phyloP scores from a whole-genome alignment of 2,888 invertebrate species.

The Chrysolina haemoptera region DNA sequence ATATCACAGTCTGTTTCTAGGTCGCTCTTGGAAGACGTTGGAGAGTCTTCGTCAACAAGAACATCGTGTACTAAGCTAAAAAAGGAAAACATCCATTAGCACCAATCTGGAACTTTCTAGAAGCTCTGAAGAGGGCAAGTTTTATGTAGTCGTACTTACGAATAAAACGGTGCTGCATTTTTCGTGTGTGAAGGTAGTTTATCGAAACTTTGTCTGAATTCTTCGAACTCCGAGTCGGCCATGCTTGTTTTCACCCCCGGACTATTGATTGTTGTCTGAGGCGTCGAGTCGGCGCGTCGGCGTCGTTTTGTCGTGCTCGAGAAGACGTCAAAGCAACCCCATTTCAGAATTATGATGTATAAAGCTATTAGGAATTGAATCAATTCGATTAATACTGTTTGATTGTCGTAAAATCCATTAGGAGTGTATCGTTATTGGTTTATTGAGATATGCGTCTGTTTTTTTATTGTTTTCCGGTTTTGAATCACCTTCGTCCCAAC shows the following conservation, averaged over 20 bases:
- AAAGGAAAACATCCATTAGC: conserved; percentile 35
- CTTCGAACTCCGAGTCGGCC: conserved; percentile 95
- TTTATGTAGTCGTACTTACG: conserved; percentile 79
- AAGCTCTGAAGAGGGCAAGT: neutral
- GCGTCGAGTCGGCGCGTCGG: conserved; percentile 38
- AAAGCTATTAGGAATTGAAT: conserved; percentile 13
- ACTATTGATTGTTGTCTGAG: conserved; percentile 54
- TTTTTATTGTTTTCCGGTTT: neutral
- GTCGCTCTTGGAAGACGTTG: conserved; percentile 84
- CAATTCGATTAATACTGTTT: conserved; percentile 14
- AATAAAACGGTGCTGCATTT: conserved; percentile 88
- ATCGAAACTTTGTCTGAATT: conserved; percentile 90
- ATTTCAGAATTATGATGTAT: conserved; percentile 26
- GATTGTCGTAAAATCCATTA: conserved; percentile 27
- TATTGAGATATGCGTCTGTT: neutral
- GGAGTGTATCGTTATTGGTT: neutral
- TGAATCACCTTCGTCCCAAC: neutral
- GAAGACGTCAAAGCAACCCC: conserved; percentile 25
- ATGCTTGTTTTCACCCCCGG: conserved; percentile 74
- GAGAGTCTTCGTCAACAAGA: conserved; percentile 85
- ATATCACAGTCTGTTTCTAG: conserved; percentile 73
- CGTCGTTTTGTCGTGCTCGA: conserved; percentile 33
- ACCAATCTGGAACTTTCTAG: neutral
- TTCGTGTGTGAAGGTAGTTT: conserved; percentile 84
- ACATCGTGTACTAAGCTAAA: conserved; percentile 88